Evolutionary conservation across 2,888 invertebrate species (phyloP).

Genomic region (Trachelus iudaicus): DNA sequence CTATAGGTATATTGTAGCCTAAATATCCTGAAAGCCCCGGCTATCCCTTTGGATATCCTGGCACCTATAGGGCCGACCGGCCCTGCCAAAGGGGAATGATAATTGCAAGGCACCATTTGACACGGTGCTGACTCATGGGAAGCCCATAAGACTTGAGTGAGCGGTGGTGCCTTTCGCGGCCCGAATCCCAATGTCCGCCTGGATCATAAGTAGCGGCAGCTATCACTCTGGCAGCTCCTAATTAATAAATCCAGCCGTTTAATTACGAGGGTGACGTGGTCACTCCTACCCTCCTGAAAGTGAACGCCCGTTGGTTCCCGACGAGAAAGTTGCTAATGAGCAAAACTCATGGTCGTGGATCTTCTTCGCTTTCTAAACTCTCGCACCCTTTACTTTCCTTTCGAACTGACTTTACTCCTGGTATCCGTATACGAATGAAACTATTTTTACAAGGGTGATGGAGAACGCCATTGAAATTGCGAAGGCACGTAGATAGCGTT

Average conservation of each 20-base stretch:
- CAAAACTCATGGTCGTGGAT: conserved; percentile 30
- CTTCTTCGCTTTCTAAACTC: conserved; percentile 9
- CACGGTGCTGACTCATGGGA: conserved; percentile 14
- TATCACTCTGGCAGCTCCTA: neutral
- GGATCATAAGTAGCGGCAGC: neutral
- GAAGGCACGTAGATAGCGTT: neutral
- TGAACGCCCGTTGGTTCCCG: neutral
- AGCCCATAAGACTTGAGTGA: neutral
- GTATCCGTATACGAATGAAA: neutral
- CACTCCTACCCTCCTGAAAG: neutral
- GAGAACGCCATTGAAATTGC: neutral
- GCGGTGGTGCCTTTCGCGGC: neutral
- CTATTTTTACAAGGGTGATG: neutral
- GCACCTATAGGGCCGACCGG: neutral
- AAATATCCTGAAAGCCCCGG: neutral
- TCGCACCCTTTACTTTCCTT: neutral
- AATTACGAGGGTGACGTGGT: conserved; percentile 9
- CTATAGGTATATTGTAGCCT: neutral
- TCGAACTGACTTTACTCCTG: neutral
- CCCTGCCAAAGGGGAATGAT: neutral
- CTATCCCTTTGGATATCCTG: neutral
- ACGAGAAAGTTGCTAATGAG: conserved; percentile 26
- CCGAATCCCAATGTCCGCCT: conserved; percentile 3
- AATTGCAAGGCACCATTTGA: conserved; percentile 10
- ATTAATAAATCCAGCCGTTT: conserved; percentile 10